Evolutionary conservation across 2,113 vertebrate species (phyloP).

Genomic region (Oncorhynchus keta): DNA sequence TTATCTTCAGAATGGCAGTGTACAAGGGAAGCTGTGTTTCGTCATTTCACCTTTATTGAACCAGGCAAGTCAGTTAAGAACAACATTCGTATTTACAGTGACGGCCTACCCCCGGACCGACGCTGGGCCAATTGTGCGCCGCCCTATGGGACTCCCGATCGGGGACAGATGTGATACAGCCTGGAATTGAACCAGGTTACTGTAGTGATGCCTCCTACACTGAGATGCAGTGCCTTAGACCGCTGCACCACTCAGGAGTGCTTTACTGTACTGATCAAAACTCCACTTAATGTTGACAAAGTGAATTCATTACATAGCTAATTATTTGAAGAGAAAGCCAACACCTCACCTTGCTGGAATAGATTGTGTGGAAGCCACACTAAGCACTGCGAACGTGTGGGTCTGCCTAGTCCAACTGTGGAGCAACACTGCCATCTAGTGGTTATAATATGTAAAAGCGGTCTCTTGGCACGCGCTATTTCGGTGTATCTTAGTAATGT

Average conservation of each 20-base stretch:
- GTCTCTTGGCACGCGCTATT: neutral
- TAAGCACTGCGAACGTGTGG: neutral
- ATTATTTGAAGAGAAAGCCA: neutral
- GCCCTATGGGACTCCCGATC: too few species aligned
- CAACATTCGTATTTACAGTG: too few species aligned
- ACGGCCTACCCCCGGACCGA: too few species aligned
- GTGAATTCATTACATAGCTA: neutral
- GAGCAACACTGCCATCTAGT: constrained; percentile 60
- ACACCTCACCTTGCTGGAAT: neutral
- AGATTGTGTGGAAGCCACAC: neutral
- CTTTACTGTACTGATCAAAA: neutral
- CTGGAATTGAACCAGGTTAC: too few species aligned
- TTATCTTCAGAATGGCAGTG: too few species aligned
- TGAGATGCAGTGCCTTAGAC: too few species aligned
- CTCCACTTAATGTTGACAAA: neutral
- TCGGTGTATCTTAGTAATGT: neutral
- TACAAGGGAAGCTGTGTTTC: neutral
- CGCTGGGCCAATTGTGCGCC: too few species aligned
- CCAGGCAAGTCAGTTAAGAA: too few species aligned
- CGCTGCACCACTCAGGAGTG: neutral
- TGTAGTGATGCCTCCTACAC: too few species aligned
- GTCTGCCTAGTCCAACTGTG: constrained; percentile 9
- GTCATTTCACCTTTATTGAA: neutral
- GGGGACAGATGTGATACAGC: too few species aligned
- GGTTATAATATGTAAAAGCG: constrained; percentile 11